A percentile compares a stretch with the other conserved stretches of the same genome.
phyloP scores from a whole-genome alignment of 1,140 invertebrate species.

The Papilio dardanus region DNA sequence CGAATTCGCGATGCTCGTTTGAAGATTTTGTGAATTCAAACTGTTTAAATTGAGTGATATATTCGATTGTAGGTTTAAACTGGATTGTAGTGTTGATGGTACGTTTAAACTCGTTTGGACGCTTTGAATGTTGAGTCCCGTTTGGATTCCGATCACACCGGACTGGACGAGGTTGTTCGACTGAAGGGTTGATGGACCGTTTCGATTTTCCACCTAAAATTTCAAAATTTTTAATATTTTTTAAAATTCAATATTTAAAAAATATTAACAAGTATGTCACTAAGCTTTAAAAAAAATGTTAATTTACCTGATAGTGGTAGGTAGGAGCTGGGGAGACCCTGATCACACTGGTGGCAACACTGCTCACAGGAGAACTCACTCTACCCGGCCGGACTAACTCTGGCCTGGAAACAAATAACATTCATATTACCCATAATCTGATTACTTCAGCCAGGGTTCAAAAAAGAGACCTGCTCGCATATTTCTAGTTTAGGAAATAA shows the following conservation, averaged over 20 bases:
- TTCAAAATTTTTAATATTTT: no score
- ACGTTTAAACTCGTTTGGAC: conserved; percentile 59
- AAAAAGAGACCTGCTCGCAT: no score
- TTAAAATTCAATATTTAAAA: no score
- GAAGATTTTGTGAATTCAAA: conserved; percentile 54
- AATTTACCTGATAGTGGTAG: conserved; percentile 78
- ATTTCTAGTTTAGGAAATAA: no score
- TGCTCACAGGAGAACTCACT: conserved; percentile 72
- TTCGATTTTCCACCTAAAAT: conserved; percentile 71
- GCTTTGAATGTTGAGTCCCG: conserved; percentile 59
- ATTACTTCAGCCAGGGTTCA: no score
- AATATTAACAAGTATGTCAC: no score
- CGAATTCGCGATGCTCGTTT: conserved; percentile 58
- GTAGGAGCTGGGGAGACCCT: conserved; percentile 88
- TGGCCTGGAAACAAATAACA: conserved; percentile 67
- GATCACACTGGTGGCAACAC: conserved; percentile 88
- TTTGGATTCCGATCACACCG: conserved; percentile 61
- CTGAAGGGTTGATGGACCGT: conserved; percentile 63
- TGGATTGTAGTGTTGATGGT: conserved; percentile 56
- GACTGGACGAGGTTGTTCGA: conserved; percentile 51
- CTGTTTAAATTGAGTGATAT: conserved; percentile 64
- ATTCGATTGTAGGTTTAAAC: conserved; percentile 54
- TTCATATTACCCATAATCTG: neutral
- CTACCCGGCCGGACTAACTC: conserved; percentile 83
- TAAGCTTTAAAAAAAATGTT: conserved; percentile 13